Evolutionary conservation across 2,888 invertebrate species (phyloP).

Genomic region (Ommatoiulus sabulosus): DNA sequence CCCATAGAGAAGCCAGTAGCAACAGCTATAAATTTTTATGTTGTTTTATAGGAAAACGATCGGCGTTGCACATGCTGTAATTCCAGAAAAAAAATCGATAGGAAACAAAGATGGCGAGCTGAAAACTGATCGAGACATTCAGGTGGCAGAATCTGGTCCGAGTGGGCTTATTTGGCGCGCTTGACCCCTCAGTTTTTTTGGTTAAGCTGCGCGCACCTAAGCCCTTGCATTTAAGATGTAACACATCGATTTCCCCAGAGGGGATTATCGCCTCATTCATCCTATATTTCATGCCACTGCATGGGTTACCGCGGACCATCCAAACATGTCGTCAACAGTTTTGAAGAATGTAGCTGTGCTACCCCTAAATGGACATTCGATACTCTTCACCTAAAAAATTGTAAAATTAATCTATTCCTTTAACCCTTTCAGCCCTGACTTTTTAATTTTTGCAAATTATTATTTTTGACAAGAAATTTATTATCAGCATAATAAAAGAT

Average conservation of each 20-base stretch:
- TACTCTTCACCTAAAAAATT: no score
- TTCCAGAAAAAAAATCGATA: constrained; percentile 16
- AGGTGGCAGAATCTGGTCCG: background rate
- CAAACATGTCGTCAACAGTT: background rate
- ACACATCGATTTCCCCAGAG: background rate
- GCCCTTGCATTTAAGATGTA: background rate
- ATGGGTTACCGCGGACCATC: background rate
- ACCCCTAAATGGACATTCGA: no score
- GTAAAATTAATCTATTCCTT: no score
- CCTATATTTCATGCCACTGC: no score
- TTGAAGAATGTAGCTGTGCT: background rate
- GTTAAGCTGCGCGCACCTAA: background rate
- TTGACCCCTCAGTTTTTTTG: background rate
- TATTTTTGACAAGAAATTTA: no score
- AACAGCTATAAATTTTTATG: constrained; percentile 56
- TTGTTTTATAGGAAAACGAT: constrained; percentile 55
- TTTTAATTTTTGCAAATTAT: no score
- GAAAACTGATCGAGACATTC: background rate
- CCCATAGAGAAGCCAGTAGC: constrained; percentile 53
- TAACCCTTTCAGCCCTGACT: no score
- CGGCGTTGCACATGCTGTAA: constrained; percentile 42
- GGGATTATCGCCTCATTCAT: background rate
- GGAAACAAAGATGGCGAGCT: constrained; percentile 34
- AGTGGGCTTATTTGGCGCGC: background rate
- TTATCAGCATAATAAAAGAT: no score